Conservation (phyloP, 35 echinoderm and acorn worm species). For the Hemicentrotus pulcherrimus region DNA sequence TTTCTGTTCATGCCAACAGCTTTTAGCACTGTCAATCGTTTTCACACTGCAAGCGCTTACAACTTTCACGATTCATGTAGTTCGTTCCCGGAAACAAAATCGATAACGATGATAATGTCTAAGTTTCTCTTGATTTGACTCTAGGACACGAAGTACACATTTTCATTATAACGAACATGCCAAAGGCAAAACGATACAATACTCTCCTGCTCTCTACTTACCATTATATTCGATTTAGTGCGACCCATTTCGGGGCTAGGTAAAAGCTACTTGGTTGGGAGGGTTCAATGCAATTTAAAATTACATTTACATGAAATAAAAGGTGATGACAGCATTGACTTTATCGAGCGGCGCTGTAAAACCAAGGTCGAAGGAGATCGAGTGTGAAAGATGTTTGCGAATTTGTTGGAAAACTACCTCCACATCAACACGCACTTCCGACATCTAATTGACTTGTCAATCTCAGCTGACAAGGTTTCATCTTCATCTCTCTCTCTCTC, state of each 20-base stretch:
- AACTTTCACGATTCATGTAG: no score
- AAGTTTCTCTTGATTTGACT: no score
- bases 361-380: background rate
- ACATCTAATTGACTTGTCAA: background rate
- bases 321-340: background rate
- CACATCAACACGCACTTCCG: background rate
- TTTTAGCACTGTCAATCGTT: no score
- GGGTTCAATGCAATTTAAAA: background rate
- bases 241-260: background rate
- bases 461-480: background rate
- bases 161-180: no score
- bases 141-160: no score
- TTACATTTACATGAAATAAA: background rate
- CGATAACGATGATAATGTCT: no score
- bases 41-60: no score
- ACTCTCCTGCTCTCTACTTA: no score
- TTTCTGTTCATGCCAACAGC: no score
- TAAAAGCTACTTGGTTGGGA: background rate
- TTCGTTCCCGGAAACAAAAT: no score
- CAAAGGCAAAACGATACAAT: no score
- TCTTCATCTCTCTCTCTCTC: background rate
- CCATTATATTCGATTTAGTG: background rate
- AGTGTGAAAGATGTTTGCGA: background rate
- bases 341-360: background rate
- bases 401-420: background rate